These are phyloP conservation scores for Trachelus stipa DNA, from an alignment of 2,888 invertebrate genomes.

Conservation along the genomic window DNA sequence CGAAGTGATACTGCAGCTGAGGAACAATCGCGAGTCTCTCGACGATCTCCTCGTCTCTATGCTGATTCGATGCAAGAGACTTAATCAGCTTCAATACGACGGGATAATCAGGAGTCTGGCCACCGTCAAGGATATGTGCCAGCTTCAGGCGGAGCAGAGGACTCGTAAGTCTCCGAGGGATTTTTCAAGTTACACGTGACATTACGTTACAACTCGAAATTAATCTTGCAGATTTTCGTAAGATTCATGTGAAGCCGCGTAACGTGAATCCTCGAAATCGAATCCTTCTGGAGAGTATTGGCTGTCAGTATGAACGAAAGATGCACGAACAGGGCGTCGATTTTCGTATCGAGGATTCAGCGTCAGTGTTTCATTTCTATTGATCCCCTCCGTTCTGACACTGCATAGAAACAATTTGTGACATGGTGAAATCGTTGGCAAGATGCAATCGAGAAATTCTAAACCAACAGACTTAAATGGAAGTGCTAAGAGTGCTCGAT, in stretches of 20 bases:
- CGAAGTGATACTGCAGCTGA: constrained; percentile 65
- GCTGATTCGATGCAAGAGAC: constrained; percentile 61
- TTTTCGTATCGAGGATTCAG: constrained; percentile 61
- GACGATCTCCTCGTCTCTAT: constrained; percentile 66
- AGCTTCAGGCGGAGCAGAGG: constrained; percentile 55
- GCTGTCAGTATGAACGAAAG: constrained; percentile 54
- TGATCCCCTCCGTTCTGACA: constrained; percentile 19
- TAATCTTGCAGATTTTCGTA: constrained; percentile 46
- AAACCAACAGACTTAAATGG: not conserved
- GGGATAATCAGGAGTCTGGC: constrained; percentile 66
- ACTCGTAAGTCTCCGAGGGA: constrained; percentile 47
- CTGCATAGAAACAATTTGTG: not conserved
- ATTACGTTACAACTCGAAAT: not conserved
- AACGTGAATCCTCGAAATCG: constrained; percentile 58
- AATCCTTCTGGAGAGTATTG: constrained; percentile 55
- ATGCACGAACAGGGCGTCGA: constrained; percentile 59
- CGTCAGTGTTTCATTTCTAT: constrained; percentile 49
- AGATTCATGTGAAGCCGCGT: constrained; percentile 61
- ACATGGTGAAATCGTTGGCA: not conserved
- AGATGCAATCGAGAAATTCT: not conserved
- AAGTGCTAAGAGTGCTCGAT: not conserved
- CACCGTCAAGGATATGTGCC: constrained; percentile 63
- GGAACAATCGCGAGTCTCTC: constrained; percentile 66
- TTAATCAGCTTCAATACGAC: constrained; percentile 66
- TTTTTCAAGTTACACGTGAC: not conserved